Base-by-base conservation (phyloP, 2,797 vertebrate genomes). In the Cetoscarus ocellatus region DNA sequence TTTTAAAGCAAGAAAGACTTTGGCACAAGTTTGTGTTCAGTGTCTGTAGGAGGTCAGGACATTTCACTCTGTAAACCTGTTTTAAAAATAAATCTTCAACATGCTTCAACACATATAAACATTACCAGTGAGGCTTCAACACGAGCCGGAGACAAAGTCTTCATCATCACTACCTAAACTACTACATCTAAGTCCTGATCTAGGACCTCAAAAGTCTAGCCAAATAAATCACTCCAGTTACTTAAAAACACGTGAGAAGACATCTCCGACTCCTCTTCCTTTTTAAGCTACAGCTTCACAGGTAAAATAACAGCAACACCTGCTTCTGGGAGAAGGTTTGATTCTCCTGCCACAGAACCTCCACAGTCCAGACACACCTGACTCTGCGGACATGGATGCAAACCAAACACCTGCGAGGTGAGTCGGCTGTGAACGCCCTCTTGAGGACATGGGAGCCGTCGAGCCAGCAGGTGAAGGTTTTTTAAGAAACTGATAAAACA, bases 181-280 rank as follows among this genome's bases (percentile, higher is more conserved):
- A 90, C 84, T 55, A 91, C 86, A 47, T 85, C 89, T 89, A 91
- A 19, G 80, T 80, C 75, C 61, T 86, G 79, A 84, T 39, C 85
- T 77, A 88, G 19, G 62, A 79, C 66, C 77, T 76, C 80, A 47
- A 87, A 77, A 64, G 59, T 67, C 78, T 88, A 88, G 67, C 79
- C 44, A 70, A 81, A 78, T 61, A 36, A 70, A 73, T 61, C 66
- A 83, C 86, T 88, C 80, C 77, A 78, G 67, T 77, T 82, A 80
- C 79, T n/a, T 79, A 86, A 47, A 61, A 66, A 79, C 40, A 82
- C 77, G 56, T 27, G 39, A 65, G 55, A 51, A 0, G 0, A 3
- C 6, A 15, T 8, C 78, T 70, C 52, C 6, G 1, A 12, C 49
- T 71, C 61, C 38, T 62, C 49, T 61, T 44, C n/a, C n/a, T n/a